A percentile compares a stretch with the other conserved stretches of the same genome.
Evolutionary conservation across 2,888 invertebrate genomes (phyloP).

Genomic region (Parascotia fuliginaria): DNA sequence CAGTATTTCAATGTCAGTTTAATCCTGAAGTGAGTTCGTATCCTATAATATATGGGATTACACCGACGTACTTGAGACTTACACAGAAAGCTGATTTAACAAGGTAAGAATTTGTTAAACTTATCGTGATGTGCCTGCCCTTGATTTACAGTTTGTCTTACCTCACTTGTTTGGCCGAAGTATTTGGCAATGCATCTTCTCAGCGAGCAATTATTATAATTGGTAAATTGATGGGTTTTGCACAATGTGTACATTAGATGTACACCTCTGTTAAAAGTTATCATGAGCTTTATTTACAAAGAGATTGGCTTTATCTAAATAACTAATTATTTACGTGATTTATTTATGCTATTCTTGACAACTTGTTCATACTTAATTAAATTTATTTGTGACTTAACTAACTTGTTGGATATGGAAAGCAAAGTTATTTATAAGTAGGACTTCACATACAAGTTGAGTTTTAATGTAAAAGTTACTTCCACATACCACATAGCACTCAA

Average conservation of each 20-base stretch:
- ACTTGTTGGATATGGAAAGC: too few species aligned
- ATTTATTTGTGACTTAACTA: too few species aligned
- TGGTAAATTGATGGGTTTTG: conserved; percentile 31
- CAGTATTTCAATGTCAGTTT: conserved; percentile 78
- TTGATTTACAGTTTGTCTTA: conserved; percentile 56
- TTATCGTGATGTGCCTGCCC: conserved; percentile 68
- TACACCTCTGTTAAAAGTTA: neutral
- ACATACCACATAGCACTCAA: too few species aligned
- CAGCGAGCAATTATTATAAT: conserved; percentile 33
- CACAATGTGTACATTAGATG: conserved; percentile 15
- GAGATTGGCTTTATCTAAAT: neutral
- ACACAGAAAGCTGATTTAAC: conserved; percentile 98
- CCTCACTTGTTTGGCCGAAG: conserved; percentile 42
- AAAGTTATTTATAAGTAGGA: too few species aligned
- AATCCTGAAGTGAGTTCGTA: conserved; percentile 65
- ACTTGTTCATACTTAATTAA: neutral
- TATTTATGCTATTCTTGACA: neutral
- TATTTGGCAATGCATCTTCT: conserved; percentile 49
- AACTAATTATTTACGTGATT: neutral
- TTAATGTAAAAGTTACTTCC: too few species aligned
- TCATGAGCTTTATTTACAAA: neutral
- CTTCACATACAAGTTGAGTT: too few species aligned
- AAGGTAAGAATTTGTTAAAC: conserved; percentile 77
- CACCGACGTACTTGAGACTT: conserved; percentile 95
- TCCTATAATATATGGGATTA: conserved; percentile 95